A percentile compares a stretch with the other conserved stretches of the same genome.
phyloP scores from a whole-genome alignment of 2,113 vertebrate genomes.

The Platysternon megacephalum region DNA sequence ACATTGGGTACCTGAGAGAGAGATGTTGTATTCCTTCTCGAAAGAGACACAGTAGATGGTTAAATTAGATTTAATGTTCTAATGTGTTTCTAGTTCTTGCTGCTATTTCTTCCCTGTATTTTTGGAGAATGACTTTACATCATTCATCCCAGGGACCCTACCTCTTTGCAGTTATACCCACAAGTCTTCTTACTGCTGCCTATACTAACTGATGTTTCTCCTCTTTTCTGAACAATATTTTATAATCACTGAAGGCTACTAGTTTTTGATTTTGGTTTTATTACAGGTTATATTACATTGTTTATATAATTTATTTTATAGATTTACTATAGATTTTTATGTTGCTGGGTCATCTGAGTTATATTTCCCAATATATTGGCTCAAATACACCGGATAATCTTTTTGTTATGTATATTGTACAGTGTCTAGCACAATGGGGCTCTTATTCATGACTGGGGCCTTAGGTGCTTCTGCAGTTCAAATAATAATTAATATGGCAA shows the following conservation, averaged over 20 bases:
- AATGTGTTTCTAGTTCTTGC: background rate
- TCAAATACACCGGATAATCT: background rate
- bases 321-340: background rate
- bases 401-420: background rate
- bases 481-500: background rate
- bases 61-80: background rate
- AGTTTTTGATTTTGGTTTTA: background rate
- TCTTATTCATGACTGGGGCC: background rate
- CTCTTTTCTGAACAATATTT: background rate
- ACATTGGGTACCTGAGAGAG: background rate
- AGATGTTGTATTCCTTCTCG: background rate
- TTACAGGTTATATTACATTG: fast-evolving
- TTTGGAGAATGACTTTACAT: background rate
- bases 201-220: background rate
- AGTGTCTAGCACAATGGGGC: background rate
- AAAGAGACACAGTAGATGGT: background rate
- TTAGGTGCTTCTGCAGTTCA: background rate
- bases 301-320: background rate
- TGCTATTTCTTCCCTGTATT: fast-evolving
- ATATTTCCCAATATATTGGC: background rate
- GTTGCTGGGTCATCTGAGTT: background rate
- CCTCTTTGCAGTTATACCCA: background rate
- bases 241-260: background rate
- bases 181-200: background rate
- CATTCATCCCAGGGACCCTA: background rate